A percentile compares a stretch with the other conserved stretches of the same genome.
Conservation (phyloP, 2,888 invertebrate genomes). For the Daptonema setosum region DNA sequence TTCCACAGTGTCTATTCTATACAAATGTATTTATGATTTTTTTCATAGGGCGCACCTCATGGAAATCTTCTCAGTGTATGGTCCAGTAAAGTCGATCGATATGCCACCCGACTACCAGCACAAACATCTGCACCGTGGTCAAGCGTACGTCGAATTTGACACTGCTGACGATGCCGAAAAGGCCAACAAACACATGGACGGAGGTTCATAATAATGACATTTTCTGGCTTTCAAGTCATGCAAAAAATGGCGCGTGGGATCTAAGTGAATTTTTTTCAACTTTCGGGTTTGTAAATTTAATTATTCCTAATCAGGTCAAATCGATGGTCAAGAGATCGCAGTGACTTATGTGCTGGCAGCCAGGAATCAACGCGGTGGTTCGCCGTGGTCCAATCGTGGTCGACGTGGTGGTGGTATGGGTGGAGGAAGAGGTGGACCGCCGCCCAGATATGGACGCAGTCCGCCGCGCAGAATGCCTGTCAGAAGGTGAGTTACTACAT, state of each 20-base stretch:
- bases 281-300: too few species aligned
- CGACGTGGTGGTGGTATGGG: not conserved
- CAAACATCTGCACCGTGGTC: slow-evolving; percentile 65
- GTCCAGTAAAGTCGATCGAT: slow-evolving; percentile 58
- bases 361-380: not conserved
- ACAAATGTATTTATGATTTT: too few species aligned
- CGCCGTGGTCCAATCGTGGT: not conserved
- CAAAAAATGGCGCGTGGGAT: too few species aligned
- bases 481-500: not conserved
- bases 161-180: slow-evolving; percentile 86
- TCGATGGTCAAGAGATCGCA: slow-evolving; percentile 83
- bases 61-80: slow-evolving; percentile 57
- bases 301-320: too few species aligned
- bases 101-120: slow-evolving; percentile 70
- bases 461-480: too few species aligned
- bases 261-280: too few species aligned
- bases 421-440: not conserved
- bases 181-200: slow-evolving; percentile 98
- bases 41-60: slow-evolving; percentile 46
- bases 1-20: too few species aligned
- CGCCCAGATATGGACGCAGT: not conserved
- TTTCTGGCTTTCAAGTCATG: too few species aligned
- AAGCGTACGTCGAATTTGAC: slow-evolving; percentile 81
- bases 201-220: slow-evolving; percentile 40
- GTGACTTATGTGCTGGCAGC: slow-evolving; percentile 31